phyloP scores from a whole-genome alignment of 2,888 invertebrate species.

The Oligia fasciuncula region DNA sequence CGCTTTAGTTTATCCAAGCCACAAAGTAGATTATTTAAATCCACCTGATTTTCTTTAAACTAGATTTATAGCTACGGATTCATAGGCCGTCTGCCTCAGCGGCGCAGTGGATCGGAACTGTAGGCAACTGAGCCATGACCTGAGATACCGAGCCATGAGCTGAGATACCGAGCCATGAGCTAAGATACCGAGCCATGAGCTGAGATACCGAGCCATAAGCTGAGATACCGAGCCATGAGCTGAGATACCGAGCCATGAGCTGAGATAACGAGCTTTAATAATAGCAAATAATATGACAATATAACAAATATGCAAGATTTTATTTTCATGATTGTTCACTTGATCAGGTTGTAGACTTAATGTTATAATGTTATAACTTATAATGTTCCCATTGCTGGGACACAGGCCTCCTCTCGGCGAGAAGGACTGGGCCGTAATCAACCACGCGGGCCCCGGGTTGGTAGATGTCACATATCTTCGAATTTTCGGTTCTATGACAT shows the following conservation, averaged over 20 bases:
- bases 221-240: neutral
- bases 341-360: neutral
- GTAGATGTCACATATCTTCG: neutral
- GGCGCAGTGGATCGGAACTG: neutral
- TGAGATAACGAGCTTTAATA: neutral
- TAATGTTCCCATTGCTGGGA: neutral
- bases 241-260: neutral
- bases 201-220: neutral
- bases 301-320: neutral
- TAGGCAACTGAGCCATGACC: neutral
- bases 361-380: no score
- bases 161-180: neutral
- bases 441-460: neutral
- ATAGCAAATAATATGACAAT: no score
- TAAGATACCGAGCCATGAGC: neutral
- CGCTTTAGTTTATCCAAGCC: slow-evolving; percentile 20
- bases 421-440: neutral
- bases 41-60: slow-evolving; percentile 45
- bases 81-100: slow-evolving; percentile 8
- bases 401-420: neutral
- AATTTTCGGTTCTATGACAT: neutral
- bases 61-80: slow-evolving; percentile 28
- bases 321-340: neutral
- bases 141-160: neutral
- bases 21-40: slow-evolving; percentile 42